Percentiles rank a stretch among this genome's conserved stretches.
Conservation (phyloP, 2,888 invertebrate species). For the Luperina nickerlii region DNA sequence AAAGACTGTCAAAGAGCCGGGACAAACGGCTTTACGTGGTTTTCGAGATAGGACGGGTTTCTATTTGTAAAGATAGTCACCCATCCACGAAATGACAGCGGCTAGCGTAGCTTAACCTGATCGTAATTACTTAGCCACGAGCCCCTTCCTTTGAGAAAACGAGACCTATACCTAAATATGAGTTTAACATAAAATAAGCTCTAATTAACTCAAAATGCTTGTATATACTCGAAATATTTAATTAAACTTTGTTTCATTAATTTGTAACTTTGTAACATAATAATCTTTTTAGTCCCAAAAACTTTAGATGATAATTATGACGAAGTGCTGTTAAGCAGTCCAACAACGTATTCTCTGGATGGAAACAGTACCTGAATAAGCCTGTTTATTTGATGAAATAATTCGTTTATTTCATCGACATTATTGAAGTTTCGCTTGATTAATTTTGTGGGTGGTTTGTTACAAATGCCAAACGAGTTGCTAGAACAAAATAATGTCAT, state of each 20-base stretch:
- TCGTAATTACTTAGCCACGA: neutral
- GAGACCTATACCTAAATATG: neutral
- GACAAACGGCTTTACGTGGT: too few relatives aligned
- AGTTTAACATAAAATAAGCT: neutral
- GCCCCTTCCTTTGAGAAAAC: too few relatives aligned
- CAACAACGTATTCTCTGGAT: slow-evolving; percentile 10
- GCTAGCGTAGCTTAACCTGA: neutral
- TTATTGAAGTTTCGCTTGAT: slow-evolving; percentile 29
- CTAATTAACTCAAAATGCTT: neutral
- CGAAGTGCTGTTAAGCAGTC: slow-evolving; percentile 34
- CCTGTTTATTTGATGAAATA: slow-evolving; percentile 24
- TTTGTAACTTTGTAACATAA: slow-evolving; percentile 41
- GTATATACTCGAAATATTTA: neutral
- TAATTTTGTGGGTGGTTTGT: slow-evolving; percentile 15
- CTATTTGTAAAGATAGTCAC: too few relatives aligned
- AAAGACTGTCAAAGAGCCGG: too few relatives aligned
- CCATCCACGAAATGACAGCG: too few relatives aligned
- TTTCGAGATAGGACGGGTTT: too few relatives aligned
- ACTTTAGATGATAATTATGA: slow-evolving; percentile 54
- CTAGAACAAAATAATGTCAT: slow-evolving; percentile 3
- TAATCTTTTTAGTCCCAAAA: slow-evolving; percentile 44
- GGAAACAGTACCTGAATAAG: slow-evolving; percentile 14
- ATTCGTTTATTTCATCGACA: neutral
- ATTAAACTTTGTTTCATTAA: slow-evolving; percentile 40
- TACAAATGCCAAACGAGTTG: slow-evolving; percentile 8